Evolutionary conservation across 35 echinoderm and acorn worm species (phyloP), one percentile per base, ranked within the genome.

Genomic region (Heliocidaris tuberculata): DNA sequence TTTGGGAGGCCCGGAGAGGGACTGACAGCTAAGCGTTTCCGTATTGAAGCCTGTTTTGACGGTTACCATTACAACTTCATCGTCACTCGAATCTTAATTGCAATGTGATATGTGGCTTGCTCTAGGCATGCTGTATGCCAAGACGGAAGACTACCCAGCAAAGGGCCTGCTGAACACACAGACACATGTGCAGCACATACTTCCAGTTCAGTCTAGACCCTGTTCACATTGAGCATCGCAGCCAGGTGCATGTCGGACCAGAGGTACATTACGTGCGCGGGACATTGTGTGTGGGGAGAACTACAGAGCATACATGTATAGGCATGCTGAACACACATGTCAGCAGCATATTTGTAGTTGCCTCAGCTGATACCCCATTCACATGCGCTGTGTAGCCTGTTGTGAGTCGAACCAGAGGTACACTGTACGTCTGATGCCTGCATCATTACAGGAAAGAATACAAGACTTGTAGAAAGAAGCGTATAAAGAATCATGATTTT

Each of bases 21-120:
- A 78, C 65, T 78, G 65, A n/a, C 65, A 78, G 65, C 65, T 78
- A 21, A n/a, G 27, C 65, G 65, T n/a, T 78, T 78, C 65, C 65
- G 21, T 78, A 19, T 78, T 78, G 65, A 78, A 78, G 65, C 65
- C 65, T 78, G 65, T 78, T 78, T 78, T 78, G 65, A 78, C 65
- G 65, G 65, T 78, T 78, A 78, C 65, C 65, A 78, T 78, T 78
- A 78, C 65, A 78, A 78, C 65, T 78, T 78, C 65, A 78, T 78
- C 65, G 65, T 78, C 65, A 78, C 21, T 78, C 65, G 65, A 78
- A 78, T 78, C 65, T 78, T 21, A 78, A 78, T 78, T 78, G 65
- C 65, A 78, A 78, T 78, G 65, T n/a, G 65, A 78, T 78, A 78
- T 19, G 65, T 7, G 6, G 65, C 65, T 78, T 19, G 65, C 65